Percentiles rank a stretch among this genome's conserved stretches.
Conservation (phyloP, 2,888 invertebrate species). For the Scaptomyza cyrtandrae region DNA sequence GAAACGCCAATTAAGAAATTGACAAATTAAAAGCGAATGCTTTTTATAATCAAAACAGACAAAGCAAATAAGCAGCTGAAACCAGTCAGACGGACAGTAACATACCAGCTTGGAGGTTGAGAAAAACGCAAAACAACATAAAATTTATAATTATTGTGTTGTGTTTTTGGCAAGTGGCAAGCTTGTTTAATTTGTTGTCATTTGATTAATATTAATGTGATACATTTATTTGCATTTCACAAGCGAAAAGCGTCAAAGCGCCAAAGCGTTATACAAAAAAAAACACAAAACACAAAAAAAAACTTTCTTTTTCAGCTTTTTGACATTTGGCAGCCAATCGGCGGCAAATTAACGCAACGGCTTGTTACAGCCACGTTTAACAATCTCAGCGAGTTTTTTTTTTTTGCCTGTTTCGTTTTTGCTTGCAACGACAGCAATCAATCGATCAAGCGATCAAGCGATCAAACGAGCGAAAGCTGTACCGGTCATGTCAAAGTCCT, state of each 20-base stretch:
- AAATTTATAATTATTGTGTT: slow-evolving; percentile 32
- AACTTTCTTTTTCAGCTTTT: slow-evolving; percentile 66
- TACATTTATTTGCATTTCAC: slow-evolving; percentile 56
- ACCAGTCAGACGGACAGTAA: slow-evolving; percentile 17
- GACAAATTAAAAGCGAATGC: slow-evolving; percentile 80
- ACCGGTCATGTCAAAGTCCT: slow-evolving; percentile 78
- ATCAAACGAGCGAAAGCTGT: slow-evolving; percentile 81
- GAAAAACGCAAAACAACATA: slow-evolving; percentile 34
- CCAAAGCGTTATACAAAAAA: neutral
- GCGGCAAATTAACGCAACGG: slow-evolving; percentile 84
- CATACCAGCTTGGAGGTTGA: slow-evolving; percentile 53
- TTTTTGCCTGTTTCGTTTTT: slow-evolving; percentile 16
- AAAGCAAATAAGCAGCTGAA: slow-evolving; percentile 73
- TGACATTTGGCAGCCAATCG: slow-evolving; percentile 81
- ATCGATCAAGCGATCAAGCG: slow-evolving; percentile 83
- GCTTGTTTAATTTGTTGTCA: slow-evolving; percentile 46
- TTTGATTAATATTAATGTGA: slow-evolving; percentile 43
- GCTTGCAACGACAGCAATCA: slow-evolving; percentile 79
- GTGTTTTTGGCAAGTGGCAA: slow-evolving; percentile 48
- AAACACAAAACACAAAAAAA: slow-evolving; percentile 13
- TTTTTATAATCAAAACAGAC: slow-evolving; percentile 81
- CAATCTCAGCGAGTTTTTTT: slow-evolving; percentile 63
- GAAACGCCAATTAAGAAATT: slow-evolving; percentile 81
- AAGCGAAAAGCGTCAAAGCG: neutral
- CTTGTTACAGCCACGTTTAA: slow-evolving; percentile 79